Evolutionary conservation across 1,140 invertebrate genomes (phyloP).

Genomic region (Zaprionus gabonicus): DNA sequence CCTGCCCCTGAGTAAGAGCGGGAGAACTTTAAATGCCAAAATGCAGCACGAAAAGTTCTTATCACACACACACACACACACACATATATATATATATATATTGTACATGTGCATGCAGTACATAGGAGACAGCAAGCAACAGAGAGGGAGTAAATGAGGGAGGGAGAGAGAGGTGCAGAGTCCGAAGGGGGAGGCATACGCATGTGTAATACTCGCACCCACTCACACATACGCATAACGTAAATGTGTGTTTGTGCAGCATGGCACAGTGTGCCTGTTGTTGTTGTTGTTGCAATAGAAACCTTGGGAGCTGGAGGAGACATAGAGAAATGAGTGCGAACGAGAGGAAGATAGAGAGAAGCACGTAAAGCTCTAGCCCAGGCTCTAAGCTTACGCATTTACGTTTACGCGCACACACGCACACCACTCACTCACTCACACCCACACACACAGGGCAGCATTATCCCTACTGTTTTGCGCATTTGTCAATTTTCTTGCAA

Average conservation of each 20-base stretch:
- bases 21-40: conserved; percentile 36
- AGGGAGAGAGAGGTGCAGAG: not conserved
- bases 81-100: not conserved
- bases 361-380: conserved; percentile 49
- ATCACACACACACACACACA: conserved; percentile 44
- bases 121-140: not conserved
- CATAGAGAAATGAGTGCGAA: conserved; percentile 8
- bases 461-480: conserved; percentile 60
- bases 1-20: not conserved
- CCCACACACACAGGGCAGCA: conserved; percentile 5
- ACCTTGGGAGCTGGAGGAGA: conserved; percentile 32
- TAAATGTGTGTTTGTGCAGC: conserved; percentile 39
- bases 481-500: conserved; percentile 66
- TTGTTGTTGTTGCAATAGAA: conserved; percentile 37
- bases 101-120: not conserved
- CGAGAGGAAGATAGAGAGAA: conserved; percentile 28
- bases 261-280: conserved; percentile 24
- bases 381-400: conserved; percentile 71
- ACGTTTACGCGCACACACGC: conserved; percentile 59
- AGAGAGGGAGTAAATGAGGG: not conserved
- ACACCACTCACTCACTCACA: conserved; percentile 13
- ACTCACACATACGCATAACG: not conserved
- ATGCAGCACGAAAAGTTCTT: conserved; percentile 58
- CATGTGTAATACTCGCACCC: conserved; percentile 3
- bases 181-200: not conserved